phyloP scores from a whole-genome alignment of 2,113 vertebrate species.

The Nipponia nippon region DNA sequence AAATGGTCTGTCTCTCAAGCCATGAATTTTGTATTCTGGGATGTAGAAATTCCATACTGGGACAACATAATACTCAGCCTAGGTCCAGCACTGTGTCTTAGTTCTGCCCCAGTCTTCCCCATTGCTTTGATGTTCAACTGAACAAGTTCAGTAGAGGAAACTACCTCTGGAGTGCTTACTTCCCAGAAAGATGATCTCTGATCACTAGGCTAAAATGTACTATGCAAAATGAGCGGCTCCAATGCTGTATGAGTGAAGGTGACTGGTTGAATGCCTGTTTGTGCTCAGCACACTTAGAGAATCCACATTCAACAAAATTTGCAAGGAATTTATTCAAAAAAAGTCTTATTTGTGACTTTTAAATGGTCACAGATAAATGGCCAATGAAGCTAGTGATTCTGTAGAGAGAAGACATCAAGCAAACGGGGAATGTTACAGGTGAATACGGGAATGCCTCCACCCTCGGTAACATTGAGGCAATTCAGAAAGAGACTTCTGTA shows the following conservation, averaged over 20 bases:
- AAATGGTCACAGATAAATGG: not conserved
- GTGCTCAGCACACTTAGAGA: not conserved
- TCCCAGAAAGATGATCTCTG: not conserved
- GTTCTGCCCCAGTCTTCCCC: not conserved
- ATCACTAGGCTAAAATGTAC: rapidly evolving
- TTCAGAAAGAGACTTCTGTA: not conserved
- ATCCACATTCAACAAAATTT: not conserved
- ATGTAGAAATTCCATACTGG: not conserved
- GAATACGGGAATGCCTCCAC: not conserved
- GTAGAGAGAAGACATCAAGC: not conserved
- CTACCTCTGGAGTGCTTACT: rapidly evolving
- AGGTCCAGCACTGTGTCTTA: not conserved
- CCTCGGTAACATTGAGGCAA: not conserved
- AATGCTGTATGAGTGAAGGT: not conserved
- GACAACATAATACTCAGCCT: not conserved
- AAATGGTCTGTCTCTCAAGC: not conserved
- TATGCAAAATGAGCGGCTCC: not conserved
- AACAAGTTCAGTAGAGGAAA: not conserved
- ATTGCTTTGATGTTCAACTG: not conserved
- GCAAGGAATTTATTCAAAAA: not conserved
- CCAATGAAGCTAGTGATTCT: not conserved
- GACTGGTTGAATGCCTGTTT: not conserved
- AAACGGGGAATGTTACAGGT: not conserved
- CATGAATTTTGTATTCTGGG: not conserved
- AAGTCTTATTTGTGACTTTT: not conserved